A percentile compares a stretch with the other conserved stretches of the same genome.
Evolutionary conservation across 2,888 invertebrate species (phyloP).

Genomic region (Pherbina coryleti): DNA sequence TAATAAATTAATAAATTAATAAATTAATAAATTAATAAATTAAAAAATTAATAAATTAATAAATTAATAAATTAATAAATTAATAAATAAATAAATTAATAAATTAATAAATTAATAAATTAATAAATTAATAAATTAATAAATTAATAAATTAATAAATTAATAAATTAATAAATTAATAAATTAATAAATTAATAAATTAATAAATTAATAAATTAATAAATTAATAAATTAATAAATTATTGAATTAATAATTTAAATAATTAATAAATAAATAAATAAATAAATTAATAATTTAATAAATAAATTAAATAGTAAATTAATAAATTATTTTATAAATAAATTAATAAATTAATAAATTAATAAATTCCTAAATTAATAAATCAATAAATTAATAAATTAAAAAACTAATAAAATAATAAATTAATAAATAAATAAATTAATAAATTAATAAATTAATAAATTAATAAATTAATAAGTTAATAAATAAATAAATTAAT

Average conservation of each 20-base stretch:
- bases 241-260: too few relatives aligned
- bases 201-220: background rate
- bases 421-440: conserved; percentile 33
- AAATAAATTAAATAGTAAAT: too few relatives aligned
- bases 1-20: conserved; percentile 5
- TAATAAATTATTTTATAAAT: too few relatives aligned
- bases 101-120: background rate
- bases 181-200: background rate
- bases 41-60: background rate
- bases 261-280: too few relatives aligned
- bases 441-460: conserved; percentile 30
- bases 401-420: conserved; percentile 30
- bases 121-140: background rate
- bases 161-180: background rate
- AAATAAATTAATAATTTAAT: too few relatives aligned
- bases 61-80: conserved; percentile 5
- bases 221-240: background rate
- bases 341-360: too few relatives aligned
- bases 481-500: conserved; percentile 32
- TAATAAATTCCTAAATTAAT: too few relatives aligned
- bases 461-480: conserved; percentile 32
- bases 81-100: background rate
- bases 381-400: conserved; percentile 23
- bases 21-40: conserved; percentile 2
- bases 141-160: background rate